Evolutionary conservation across 2,113 vertebrate species (phyloP).

Genomic region (Neotoma lepida): DNA sequence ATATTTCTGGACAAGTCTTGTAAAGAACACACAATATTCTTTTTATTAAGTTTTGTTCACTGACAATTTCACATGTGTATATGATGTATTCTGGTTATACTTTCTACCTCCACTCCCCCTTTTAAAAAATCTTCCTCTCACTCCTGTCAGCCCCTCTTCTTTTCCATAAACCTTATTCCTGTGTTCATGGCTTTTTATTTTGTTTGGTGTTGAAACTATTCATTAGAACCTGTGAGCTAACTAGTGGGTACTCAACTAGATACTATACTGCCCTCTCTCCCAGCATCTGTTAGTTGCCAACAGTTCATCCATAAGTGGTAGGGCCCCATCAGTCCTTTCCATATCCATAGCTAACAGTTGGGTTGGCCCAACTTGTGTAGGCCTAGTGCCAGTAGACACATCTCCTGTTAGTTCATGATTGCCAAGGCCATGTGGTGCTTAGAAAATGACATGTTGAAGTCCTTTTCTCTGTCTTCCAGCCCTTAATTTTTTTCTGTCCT

Average conservation of each 20-base stretch:
- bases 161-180: neutral
- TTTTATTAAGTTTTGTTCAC: neutral
- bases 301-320: neutral
- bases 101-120: too few species aligned
- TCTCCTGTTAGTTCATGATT: neutral
- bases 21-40: neutral
- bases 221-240: neutral
- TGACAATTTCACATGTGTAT: too few species aligned
- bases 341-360: neutral
- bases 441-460: neutral
- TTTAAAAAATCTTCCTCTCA: neutral
- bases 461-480: neutral
- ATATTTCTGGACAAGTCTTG: constrained; percentile 6
- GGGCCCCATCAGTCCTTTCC: neutral
- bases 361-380: neutral
- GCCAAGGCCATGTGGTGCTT: neutral
- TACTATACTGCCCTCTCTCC: neutral
- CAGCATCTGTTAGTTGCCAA: neutral
- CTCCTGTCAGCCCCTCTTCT: neutral
- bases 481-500: neutral
- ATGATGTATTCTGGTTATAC: neutral
- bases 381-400: neutral
- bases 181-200: neutral
- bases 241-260: neutral
- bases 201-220: neutral